Conservation (phyloP, 2,797 vertebrate genomes). For the Ciconia nigra region DNA sequence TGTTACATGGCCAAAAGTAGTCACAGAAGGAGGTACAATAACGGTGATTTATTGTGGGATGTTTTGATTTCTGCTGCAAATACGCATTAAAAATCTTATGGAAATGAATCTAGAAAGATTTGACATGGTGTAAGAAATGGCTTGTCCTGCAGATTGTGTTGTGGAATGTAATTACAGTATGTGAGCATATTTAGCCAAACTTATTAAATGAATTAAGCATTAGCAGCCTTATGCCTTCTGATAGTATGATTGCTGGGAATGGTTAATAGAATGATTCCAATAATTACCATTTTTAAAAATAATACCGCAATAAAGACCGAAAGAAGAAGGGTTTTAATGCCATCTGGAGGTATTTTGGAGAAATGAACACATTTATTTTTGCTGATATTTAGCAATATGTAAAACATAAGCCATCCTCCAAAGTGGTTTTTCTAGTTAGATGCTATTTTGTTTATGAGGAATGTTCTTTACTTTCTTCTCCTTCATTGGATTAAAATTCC, state of each 20-base stretch:
- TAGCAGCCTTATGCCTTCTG: conserved; percentile 43
- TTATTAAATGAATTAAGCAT: conserved; percentile 47
- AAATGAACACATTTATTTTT: conserved; percentile 62
- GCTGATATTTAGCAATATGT: conserved; percentile 32
- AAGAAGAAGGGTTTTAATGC: conserved; percentile 72
- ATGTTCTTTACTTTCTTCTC: background rate
- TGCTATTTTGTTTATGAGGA: background rate
- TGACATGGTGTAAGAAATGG: background rate
- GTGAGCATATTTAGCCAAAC: conserved; percentile 46
- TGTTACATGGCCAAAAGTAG: conserved; percentile 42
- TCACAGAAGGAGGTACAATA: conserved; percentile 48
- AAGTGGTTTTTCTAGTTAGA: background rate
- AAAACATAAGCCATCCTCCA: background rate
- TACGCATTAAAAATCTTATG: conserved; percentile 36
- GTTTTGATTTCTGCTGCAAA: conserved; percentile 49
- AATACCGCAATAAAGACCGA: conserved; percentile 21
- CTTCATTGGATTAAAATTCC: background rate
- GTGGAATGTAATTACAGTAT: conserved; percentile 40
- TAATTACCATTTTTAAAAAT: conserved; percentile 50
- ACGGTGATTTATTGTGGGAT: conserved; percentile 30
- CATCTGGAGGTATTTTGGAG: conserved; percentile 75
- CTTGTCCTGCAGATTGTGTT: conserved; percentile 37
- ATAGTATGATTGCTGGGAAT: conserved; percentile 35
- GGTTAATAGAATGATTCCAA: conserved; percentile 44
- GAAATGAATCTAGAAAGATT: conserved; percentile 57